Evolutionary conservation across 2,888 invertebrate species (phyloP), one percentile per base, ranked within the genome.

Genomic region (Drosophila nr. perissopoda): DNA sequence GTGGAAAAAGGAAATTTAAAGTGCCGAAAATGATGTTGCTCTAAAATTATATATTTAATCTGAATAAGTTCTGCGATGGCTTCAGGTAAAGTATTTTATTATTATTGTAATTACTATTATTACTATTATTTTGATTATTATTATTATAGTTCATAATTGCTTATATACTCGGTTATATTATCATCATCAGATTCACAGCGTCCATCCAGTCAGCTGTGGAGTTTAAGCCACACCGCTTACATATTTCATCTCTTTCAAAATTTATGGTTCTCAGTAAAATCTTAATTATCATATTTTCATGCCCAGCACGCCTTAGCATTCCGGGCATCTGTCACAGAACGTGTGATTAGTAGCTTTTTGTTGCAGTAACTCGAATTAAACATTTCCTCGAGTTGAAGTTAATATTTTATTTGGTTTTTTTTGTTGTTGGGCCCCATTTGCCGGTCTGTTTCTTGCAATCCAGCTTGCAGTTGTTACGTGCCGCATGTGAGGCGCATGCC

Each of bases 381-480:
- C 57, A 58, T 53, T 48, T 61, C 8, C 31, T 27, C 25, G 0
- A 21, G 3, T 38, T 13, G 21, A 21, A 25, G 18, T 16, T 42
- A 52, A 16, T 29, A 21, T 10, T 18, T 3, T 8, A 3, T 51
- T 25, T 48, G 2, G 7, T 48, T 4, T 7, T 33, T 33, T 34
- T 53, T 33, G 25, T 34, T 6, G n/a, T 18, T 18, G 1, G 13
- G 13, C 2, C 16, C 33, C 7, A 4, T 52, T 70, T 60, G 49
- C 33, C 5, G 46, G 49, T 46, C 31, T 54, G 16, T 36, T 65
- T 34, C 33, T 40, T 59, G 49, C 48, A 53, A 61, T 72, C 64
- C 80, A 82, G 79, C 25, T 66, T 81, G 83, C 81, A 78, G 84
- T 72, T 72, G 70, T 63, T 77, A 83, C 81, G 83, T 81, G 83